Conservation (phyloP, 2,113 vertebrate species). For the Opisthocomus hoazin region DNA sequence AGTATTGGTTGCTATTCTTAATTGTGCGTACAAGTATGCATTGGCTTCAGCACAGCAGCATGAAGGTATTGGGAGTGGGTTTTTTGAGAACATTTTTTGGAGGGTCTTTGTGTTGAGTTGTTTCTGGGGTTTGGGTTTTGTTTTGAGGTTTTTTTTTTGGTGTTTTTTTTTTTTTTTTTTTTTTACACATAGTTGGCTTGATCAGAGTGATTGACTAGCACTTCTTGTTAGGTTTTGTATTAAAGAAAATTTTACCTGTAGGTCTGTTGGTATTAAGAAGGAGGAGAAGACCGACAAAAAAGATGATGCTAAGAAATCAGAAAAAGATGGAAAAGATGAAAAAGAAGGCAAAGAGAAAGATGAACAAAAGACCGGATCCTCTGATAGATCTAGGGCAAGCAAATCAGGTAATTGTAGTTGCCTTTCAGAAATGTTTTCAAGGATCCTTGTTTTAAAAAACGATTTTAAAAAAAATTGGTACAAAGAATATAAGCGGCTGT, state of each 20-base stretch:
- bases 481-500: background rate
- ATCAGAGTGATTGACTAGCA: background rate
- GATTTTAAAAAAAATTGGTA: background rate
- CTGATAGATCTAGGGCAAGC: slow-evolving; percentile 63
- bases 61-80: background rate
- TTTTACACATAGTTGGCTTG: background rate
- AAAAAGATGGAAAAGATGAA: slow-evolving; percentile 77
- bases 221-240: background rate
- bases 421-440: background rate
- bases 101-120: background rate
- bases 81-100: background rate
- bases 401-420: slow-evolving; percentile 69
- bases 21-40: rapidly evolving
- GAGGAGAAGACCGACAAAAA: slow-evolving; percentile 81
- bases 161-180: too few species aligned
- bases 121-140: background rate
- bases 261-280: slow-evolving; percentile 69
- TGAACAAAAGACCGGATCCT: slow-evolving; percentile 58
- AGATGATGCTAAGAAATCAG: slow-evolving; percentile 71
- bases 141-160: too few species aligned
- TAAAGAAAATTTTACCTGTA: slow-evolving; percentile 3
- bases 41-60: background rate
- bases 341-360: slow-evolving; percentile 74
- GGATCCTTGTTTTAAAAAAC: background rate
- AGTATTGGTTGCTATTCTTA: background rate